Conservation (phyloP, 2,113 vertebrate species). For the Myrmecophaga tridactyla region DNA sequence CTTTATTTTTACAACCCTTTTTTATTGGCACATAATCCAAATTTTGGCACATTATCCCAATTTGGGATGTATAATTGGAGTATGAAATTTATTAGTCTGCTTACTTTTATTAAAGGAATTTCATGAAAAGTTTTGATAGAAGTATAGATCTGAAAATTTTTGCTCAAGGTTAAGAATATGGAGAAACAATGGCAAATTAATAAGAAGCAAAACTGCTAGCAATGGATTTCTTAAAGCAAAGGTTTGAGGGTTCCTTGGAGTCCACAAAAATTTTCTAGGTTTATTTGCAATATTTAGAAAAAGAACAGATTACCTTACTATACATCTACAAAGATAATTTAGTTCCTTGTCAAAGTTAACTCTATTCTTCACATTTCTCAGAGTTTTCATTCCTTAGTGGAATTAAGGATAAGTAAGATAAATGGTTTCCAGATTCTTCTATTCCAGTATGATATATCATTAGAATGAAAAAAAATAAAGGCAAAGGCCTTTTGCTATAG, state of each 20-base stretch:
- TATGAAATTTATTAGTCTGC: neutral
- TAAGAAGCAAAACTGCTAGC: neutral
- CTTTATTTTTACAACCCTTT: neutral
- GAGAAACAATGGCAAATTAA: neutral
- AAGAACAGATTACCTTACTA: neutral
- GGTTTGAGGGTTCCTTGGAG: neutral
- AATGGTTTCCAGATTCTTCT: neutral
- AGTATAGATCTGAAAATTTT: neutral
- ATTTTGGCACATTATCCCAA: neutral
- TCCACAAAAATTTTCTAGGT: neutral
- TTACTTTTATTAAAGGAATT: neutral
- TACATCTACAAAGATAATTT: constrained; percentile 10
- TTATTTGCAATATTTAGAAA: neutral
- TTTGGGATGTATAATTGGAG: neutral
- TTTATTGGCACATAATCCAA: no score
- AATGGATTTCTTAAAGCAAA: neutral
- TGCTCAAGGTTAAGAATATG: neutral
- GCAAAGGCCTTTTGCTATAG: neutral
- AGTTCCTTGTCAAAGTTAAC: neutral
- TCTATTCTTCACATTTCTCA: neutral
- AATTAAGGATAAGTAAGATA: neutral
- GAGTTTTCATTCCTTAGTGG: neutral
- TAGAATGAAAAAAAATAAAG: neutral
- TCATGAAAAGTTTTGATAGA: neutral
- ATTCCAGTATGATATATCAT: neutral